Percentiles rank a stretch among this genome's conserved stretches.
phyloP scores from a whole-genome alignment of 2,797 vertebrate genomes.

The Siniperca scherzeri region DNA sequence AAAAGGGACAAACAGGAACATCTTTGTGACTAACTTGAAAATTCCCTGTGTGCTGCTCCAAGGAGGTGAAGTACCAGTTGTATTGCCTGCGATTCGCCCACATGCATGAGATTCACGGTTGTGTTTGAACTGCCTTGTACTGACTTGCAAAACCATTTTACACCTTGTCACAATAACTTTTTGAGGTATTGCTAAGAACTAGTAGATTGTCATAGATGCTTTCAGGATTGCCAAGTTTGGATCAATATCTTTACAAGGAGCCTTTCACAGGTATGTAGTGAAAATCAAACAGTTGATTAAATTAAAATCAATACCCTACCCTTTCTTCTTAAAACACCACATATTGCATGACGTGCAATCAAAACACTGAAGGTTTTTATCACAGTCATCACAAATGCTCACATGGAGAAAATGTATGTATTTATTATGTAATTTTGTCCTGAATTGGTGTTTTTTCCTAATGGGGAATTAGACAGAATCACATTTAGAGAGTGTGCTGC shows the following conservation, averaged over 20 bases:
- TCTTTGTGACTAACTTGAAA: not conserved
- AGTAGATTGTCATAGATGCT: conserved; percentile 48
- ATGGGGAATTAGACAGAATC: conserved; percentile 15
- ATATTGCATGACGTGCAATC: conserved; percentile 31
- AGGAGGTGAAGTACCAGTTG: not conserved
- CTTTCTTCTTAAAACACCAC: conserved; percentile 43
- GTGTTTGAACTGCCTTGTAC: not conserved
- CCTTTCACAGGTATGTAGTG: conserved; percentile 45
- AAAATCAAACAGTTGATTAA: conserved; percentile 70
- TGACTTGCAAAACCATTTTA: not conserved
- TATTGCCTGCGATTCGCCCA: not conserved
- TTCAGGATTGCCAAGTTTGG: conserved; percentile 57
- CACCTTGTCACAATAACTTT: conserved; percentile 16
- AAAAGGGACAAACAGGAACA: not conserved
- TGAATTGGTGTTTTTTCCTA: conserved; percentile 10
- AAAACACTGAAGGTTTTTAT: conserved; percentile 21
- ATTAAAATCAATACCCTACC: conserved; percentile 61
- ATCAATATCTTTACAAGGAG: conserved; percentile 64
- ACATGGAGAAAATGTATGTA: not conserved
- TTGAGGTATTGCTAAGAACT: conserved; percentile 3
- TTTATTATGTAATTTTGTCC: conserved; percentile 20
- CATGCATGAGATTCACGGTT: not conserved
- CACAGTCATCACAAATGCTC: conserved; percentile 10
- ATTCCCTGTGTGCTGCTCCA: not conserved
- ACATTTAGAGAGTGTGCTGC: conserved; percentile 20